Base-by-base conservation (phyloP, 1,140 invertebrate genomes). In the Trachymyrmex septentrionalis region DNA sequence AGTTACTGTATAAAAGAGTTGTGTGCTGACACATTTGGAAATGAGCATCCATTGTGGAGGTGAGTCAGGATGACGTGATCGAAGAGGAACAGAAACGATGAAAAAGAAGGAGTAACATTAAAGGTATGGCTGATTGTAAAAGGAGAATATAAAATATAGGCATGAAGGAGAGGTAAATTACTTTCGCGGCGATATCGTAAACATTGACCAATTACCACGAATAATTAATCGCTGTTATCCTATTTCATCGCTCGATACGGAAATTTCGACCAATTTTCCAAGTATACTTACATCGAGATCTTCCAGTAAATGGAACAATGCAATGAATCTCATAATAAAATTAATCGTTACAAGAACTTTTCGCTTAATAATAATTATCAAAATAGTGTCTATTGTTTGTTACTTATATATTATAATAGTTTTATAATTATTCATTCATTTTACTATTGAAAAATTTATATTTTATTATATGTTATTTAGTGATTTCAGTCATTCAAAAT, bases 151-250 rank as follows among this genome's bases (percentile, higher is more conserved):
- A 27, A 82, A 73, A 72, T 76, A 27, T 61, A 55, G 48, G 12
- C 59, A 81, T 21, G 21, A 85, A 85, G 55, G 34, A 71, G 75
- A 48, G 24, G 24, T 76, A 55, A 71, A 86, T 91, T 85, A 87
- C 55, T 85, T 72, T 21, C 48, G 19, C 50, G 61, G 30, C 80
- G 50, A 69, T 73, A 57, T 78, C 64, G 48, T 88, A 90, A 88
- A 90, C 76, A 88, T 91, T 69, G 86, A 90, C 64, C 88, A 85
- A 86, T 90, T 85, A 85, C n/a, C 50, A 21, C 30, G 78, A 66
- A 87, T 84, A 87, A 86, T 89, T 73, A 85, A 81, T 87, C 21
- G 66, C 78, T 57, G n/a, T 9, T 21, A 55, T 85, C 48, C 27
- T 38, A 69, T 69, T 30, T 57, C n/a, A 24, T 30, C 12, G 21